Percentiles rank a stretch among this genome's conserved stretches.
Conservation (phyloP, 2,888 invertebrate genomes). For the Oxytorus armatus region DNA sequence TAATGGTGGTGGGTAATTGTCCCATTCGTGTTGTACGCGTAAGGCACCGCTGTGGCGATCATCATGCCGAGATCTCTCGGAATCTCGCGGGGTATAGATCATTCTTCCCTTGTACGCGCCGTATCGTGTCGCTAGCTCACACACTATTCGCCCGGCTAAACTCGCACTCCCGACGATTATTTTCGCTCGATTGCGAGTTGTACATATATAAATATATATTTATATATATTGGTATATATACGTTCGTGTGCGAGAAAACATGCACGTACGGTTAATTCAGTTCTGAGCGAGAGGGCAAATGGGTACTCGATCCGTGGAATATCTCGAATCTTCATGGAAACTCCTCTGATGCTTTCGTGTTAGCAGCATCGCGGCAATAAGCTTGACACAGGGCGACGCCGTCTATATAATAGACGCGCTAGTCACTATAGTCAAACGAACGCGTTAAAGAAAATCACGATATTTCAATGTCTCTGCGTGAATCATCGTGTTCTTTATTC, state of each 20-base stretch:
- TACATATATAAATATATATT: not conserved
- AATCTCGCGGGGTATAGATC: slow-evolving; percentile 61
- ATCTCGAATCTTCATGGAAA: slow-evolving; percentile 63
- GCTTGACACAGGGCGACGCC: not conserved
- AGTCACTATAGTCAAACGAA: slow-evolving; percentile 7
- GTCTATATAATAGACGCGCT: slow-evolving; percentile 7
- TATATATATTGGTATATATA: not conserved
- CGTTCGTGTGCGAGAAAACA: slow-evolving; percentile 22
- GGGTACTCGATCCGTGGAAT: slow-evolving; percentile 51
- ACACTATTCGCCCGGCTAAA: not conserved
- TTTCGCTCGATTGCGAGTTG: not conserved
- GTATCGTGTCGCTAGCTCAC: slow-evolving; percentile 39
- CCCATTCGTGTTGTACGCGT: slow-evolving; percentile 58
- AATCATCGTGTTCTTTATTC: slow-evolving; percentile 64
- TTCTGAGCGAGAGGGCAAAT: not conserved
- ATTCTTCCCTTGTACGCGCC: slow-evolving; percentile 49
- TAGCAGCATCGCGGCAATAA: not conserved
- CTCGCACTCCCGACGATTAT: slow-evolving; percentile 12
- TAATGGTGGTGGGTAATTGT: slow-evolving; percentile 59
- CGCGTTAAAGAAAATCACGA: slow-evolving; percentile 60
- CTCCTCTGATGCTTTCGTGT: slow-evolving; percentile 3
- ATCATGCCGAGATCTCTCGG: slow-evolving; percentile 53
- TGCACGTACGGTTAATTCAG: slow-evolving; percentile 37
- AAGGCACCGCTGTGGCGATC: slow-evolving; percentile 63
- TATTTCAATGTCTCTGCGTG: slow-evolving; percentile 67